Base-by-base conservation (phyloP, 2,888 invertebrate species). In the Parthenolecanium corni region DNA sequence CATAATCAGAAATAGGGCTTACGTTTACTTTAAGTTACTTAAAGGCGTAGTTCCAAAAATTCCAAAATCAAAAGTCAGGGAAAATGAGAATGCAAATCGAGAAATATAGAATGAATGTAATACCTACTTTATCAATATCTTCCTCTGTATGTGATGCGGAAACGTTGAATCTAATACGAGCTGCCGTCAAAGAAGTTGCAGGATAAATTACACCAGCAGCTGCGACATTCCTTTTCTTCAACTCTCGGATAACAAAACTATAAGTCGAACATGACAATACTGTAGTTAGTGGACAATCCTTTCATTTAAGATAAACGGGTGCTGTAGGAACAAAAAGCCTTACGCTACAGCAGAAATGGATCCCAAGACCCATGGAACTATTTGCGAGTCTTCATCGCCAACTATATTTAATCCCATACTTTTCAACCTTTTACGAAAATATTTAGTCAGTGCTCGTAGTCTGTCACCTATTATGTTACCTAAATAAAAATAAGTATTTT, bases 161-260 rank as follows among this genome's bases (percentile, higher is more conserved):
- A 65, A 98, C 76, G 73, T 97, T 98, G 75, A 97, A 91, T 70
- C 94, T 79, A 70, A 91, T 90, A 70, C 97, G 81, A 25, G 91
- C 90, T 76, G 87, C 86, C 78, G 88, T 85, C 68, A 97, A 81
- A 49, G 95, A 90, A 57, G 96, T 96, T 64, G 97, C 97, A 62
- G 97, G 97, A 76, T 94, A 97, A 67, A 95, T 96, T 62, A 96
- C 97, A 65, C 95, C 95, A 9, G 97, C 96, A 18, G 86, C 83
- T 57, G 95, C 97, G 66, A 98, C 82, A 68, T 89, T 85, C 67
- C 84, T 79, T 70, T 81, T 80, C 61, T 88, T 82, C 69, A 95
- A 79, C 65, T 84, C 84, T 71, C 96, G 83, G 67, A 94, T 89
- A 68, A 92, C 88, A 68, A 84, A 85, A 47, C 89, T 62, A 25